Conservation (phyloP, 2,888 invertebrate genomes). For the Amiota mariae region DNA sequence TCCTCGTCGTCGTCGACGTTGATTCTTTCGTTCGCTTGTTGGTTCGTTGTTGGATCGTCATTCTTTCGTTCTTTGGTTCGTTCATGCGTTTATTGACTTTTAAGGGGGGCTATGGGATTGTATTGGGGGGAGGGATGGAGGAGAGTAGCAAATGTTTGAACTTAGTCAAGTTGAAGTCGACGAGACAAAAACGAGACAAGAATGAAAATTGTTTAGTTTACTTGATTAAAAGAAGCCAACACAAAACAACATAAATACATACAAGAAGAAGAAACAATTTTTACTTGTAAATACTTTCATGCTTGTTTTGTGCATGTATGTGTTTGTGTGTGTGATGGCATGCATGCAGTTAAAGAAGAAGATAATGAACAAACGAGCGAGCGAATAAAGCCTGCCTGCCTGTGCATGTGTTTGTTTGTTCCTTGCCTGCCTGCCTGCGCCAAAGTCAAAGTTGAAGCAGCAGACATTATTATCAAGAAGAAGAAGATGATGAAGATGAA, state of each 20-base stretch:
- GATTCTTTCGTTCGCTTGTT: neutral
- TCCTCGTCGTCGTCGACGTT: neutral
- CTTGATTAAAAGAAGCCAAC: constrained; percentile 61
- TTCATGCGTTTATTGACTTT: constrained; percentile 38
- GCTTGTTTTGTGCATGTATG: constrained; percentile 36
- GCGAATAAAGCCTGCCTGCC: constrained; percentile 47
- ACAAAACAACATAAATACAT: neutral
- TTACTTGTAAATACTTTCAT: constrained; percentile 33
- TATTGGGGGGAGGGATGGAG: constrained; percentile 36
- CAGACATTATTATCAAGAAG: neutral
- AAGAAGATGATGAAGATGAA: neutral
- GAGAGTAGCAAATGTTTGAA: constrained; percentile 32
- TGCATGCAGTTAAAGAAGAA: constrained; percentile 34
- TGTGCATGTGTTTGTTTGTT: constrained; percentile 49
- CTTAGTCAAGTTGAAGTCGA: constrained; percentile 43
- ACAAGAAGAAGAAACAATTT: constrained; percentile 13
- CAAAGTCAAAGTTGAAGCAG: constrained; percentile 46
- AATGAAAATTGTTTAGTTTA: constrained; percentile 68
- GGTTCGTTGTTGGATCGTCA: constrained; percentile 15
- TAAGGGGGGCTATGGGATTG: constrained; percentile 36
- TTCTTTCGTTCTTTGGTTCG: constrained; percentile 18
- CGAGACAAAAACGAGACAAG: constrained; percentile 66
- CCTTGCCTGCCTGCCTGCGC: constrained; percentile 37
- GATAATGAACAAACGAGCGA: neutral
- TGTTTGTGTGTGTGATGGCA: constrained; percentile 36